Evolutionary conservation across 35 echinoderm and acorn worm species (phyloP), one percentile per base, ranked within the genome.

Genomic region (Patiria miniata): DNA sequence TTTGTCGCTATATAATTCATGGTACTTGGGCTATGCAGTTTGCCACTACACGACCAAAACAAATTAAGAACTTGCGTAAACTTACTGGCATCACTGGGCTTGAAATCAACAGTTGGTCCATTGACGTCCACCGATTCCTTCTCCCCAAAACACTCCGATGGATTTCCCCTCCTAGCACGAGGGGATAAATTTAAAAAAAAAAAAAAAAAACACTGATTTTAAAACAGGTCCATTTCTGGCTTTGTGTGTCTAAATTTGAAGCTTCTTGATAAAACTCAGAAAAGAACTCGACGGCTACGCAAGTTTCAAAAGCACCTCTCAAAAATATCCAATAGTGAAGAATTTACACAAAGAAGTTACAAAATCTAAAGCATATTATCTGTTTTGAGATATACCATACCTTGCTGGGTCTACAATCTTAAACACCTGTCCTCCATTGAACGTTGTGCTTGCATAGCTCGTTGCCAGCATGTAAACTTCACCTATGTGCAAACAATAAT

Each of bases 391-490:
- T n/a, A 6, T 4, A 47, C 12, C 95, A 80, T 83, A 97, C 95
- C 61, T 90, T 39, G 79, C 53, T 61, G 95, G 95, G 76, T 97
- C 95, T 68, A 93, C 91, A 40, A 97, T 80, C 81, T 56, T 97
- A 79, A 83, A 93, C n/a, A 97, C 86, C 90, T 93, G 89, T 8
- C 95, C 95, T 54, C 88, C 87, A 79, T 77, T 14, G 69, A 87
- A 32, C 22, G 37, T 83, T 19, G 77, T 90, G 15, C 33, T 78
- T 59, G 90, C 83, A 17, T 78, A 37, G 52, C 85, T 56, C 39
- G 95, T 97, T 39, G 86, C 76, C 65, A 93, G 38, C 34, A 97
- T 81, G 77, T 97, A 97, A 17, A 97, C 36, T 36, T 97, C 95
- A 38, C 95, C 95, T 97, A 68, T 29, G 40, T 73, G 3, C 28